A percentile compares a stretch with the other conserved stretches of the same genome.
Conservation (phyloP, 2,797 vertebrate species). For the Geotria australis region DNA sequence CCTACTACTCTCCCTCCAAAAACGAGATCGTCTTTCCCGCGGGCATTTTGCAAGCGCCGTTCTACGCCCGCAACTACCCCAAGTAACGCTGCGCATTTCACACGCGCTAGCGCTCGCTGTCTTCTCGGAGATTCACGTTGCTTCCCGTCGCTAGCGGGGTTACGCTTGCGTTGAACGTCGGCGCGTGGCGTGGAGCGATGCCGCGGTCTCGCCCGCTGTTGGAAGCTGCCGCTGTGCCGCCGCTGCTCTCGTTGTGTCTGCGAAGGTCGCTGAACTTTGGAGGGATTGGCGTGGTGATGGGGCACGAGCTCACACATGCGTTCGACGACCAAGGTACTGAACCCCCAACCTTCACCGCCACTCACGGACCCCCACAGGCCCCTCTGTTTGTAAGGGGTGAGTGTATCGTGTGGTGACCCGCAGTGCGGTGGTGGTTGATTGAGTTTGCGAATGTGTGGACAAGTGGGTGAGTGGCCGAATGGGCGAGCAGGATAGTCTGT, state of each 20-base stretch:
- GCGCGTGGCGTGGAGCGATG: too few relatives aligned
- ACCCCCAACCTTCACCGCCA: too few relatives aligned
- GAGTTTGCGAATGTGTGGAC: too few relatives aligned
- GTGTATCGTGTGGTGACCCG: too few relatives aligned
- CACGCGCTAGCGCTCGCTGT: too few relatives aligned
- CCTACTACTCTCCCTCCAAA: conserved; percentile 90
- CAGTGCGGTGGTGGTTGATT: too few relatives aligned
- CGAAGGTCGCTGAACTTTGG: conserved; percentile 73
- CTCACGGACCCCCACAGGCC: too few relatives aligned
- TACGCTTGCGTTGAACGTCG: neutral
- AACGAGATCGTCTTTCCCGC: conserved; percentile 89
- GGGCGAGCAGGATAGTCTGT: too few relatives aligned
- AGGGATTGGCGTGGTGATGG: conserved; percentile 89
- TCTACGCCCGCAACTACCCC: conserved; percentile 63
- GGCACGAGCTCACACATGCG: conserved; percentile 77
- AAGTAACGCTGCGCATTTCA: conserved; percentile 23
- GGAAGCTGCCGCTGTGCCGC: neutral
- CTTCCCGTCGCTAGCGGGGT: neutral
- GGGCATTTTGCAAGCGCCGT: conserved; percentile 79
- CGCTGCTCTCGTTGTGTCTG: neutral
- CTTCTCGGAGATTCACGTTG: neutral
- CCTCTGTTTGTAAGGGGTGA: too few relatives aligned
- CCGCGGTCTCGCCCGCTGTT: too few relatives aligned
- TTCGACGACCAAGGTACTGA: conserved; percentile 59
- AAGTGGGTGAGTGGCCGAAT: too few relatives aligned